Evolutionary conservation across 2,888 invertebrate species (phyloP), one percentile per base, ranked within the genome.

Genomic region (Strigamia maritima): DNA sequence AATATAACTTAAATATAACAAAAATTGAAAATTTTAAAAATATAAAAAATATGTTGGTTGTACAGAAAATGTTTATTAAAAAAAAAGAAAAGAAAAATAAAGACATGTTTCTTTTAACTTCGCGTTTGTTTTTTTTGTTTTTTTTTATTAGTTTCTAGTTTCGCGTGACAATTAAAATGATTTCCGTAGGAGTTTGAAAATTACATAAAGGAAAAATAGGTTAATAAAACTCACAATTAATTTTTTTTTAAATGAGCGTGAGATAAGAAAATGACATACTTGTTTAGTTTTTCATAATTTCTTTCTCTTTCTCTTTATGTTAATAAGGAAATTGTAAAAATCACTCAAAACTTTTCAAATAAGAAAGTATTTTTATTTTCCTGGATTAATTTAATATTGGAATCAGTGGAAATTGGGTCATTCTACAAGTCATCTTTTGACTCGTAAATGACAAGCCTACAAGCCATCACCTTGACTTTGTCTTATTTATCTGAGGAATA

Each of bases 391-490:
- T 28, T 70, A 70, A 70, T 70, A 70, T 70, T 26, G 24, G 26
- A 19, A 54, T 26, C 26, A 14, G 28, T 70, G 70, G 28, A 28
- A 70, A 70, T 70, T 70, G 14, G 70, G 70, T 70, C 70, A 70
- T 19, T 70, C 16, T n/a, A n/a, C n/a, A n/a, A n/a, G 14, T 70
- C 14, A 70, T 70, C 70, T 70, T 70, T n/a, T 26, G 70, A 70
- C 70, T 28, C 16, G 26, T 70, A 70, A 14, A 70, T 28, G 70
- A 70, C 28, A 70, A 7, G 26, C 26, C 28, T 26, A 26, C 14
- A n/a, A 70, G 70, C 14, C 70, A n/a, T 70, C 70, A 70, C 70
- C 70, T 70, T 70, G 70, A 70, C 28, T 70, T 70, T 70, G 70
- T 16, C 22, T 54, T n/a, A 26, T 70, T 28, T 70, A 70, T 70